Evolutionary conservation across 2,797 vertebrate genomes (phyloP), one percentile per base, ranked within the genome.

Genomic region (Austrolebias charrua): DNA sequence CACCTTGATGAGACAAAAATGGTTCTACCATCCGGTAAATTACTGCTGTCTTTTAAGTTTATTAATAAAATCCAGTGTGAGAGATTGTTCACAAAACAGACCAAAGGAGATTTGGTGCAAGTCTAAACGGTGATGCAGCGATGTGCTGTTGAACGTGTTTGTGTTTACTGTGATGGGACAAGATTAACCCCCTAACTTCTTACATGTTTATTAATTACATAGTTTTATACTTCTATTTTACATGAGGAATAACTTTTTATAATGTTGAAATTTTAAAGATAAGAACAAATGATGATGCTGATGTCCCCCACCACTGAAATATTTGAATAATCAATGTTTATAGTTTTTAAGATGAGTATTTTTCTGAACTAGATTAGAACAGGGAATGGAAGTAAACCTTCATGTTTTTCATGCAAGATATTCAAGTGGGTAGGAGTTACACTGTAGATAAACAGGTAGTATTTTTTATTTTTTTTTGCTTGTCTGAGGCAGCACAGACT

Each of bases 101-200:
- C 19, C 42, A 63, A 62, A 73, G 33, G 58, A 56, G 57, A 60
- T 80, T 82, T 53, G 51, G 73, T 73, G 47, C 65, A 57, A 85
- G 82, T 63, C 60, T 80, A 52, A 75, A 75, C 82, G 83, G 67
- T 82, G 58, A 79, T 69, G 75, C 81, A 85, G 64, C 82, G 59
- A 79, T 69, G 70, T 63, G 60, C 78, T 79, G 42, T 69, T 69
- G 60, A 82, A 80, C 78, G 83, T 80, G 57, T 85, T 69, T 86
- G 78, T 15, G 71, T 78, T 89, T 85, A 87, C 71, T 78, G 68
- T 84, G 67, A 83, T 69, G 60, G 72, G 50, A 48, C 55, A 60
- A 75, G 55, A 59, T 60, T 88, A 88, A 90, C 88, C 83, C 78
- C 38, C 56, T 59, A 59, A 79, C 57, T 51, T 78, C n/a, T n/a